These are phyloP conservation scores for Crenuchus spilurus DNA, from an alignment of 2,797 vertebrate genomes.

Conservation along the genomic window DNA sequence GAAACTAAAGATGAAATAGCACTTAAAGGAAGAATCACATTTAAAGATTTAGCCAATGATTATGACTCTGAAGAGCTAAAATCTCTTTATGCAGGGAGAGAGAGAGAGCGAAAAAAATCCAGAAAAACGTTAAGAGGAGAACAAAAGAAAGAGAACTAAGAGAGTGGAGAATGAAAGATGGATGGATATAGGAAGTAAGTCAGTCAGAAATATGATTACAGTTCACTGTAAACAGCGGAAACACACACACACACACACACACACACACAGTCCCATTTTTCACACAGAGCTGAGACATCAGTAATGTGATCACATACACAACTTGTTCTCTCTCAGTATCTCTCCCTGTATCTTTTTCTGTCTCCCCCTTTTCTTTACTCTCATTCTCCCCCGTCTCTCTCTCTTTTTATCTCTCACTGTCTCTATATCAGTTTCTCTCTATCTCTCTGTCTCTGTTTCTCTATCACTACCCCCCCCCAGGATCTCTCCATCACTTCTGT, in stretches of 20 bases:
- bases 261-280: not conserved
- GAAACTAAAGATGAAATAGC: no score
- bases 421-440: not conserved
- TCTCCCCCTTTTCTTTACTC: not conserved
- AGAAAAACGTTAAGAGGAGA: no score
- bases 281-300: not conserved
- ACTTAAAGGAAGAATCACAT: no score
- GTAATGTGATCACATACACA: not conserved
- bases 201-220: constrained; percentile 72
- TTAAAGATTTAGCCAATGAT: no score
- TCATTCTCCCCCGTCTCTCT: not conserved
- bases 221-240: constrained; percentile 70
- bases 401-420: not conserved
- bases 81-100: no score
- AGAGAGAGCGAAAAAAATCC: not conserved
- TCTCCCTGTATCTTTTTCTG: not conserved
- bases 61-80: no score
- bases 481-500: not conserved
- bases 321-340: not conserved
- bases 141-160: not conserved
- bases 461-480: not conserved
- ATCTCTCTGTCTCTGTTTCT: not conserved
- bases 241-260: constrained; percentile 32
- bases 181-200: constrained; percentile 73
- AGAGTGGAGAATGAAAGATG: constrained; percentile 15